Evolutionary conservation across 2,888 invertebrate species (phyloP).

Genomic region (Kryphioiulus occultus): DNA sequence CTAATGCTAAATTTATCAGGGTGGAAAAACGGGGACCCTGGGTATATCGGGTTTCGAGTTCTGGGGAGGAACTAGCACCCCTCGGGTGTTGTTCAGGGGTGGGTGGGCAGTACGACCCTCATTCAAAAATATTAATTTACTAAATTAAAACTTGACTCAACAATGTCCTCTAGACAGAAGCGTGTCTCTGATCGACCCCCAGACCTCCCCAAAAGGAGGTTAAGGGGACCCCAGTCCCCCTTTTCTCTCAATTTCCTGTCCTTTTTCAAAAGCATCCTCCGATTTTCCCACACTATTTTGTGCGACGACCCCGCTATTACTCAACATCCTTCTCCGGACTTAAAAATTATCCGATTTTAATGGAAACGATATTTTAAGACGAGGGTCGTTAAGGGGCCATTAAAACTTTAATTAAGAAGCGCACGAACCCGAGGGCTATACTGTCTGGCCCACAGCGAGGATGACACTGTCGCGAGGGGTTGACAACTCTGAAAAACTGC

Average conservation of each 20-base stretch:
- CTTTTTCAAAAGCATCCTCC: not conserved
- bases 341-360: conserved; percentile 13
- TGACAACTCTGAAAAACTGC: too few species aligned
- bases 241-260: not conserved
- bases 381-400: not conserved
- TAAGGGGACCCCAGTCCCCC: not conserved
- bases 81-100: not conserved
- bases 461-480: too few species aligned
- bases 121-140: conserved; percentile 7
- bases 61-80: not conserved
- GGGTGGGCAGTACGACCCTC: not conserved
- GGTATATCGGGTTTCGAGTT: not conserved
- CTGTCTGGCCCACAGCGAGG: too few species aligned
- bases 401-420: not conserved
- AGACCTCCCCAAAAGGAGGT: not conserved
- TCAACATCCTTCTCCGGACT: not conserved
- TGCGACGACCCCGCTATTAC: not conserved
- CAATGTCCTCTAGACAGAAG: conserved; percentile 23
- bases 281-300: not conserved
- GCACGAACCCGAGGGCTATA: too few species aligned
- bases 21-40: not conserved
- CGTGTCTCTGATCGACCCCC: not conserved
- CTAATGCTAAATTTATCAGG: conserved; percentile 11
- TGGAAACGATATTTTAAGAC: conserved; percentile 23
- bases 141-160: conserved; percentile 23